These are phyloP conservation scores for Magallana angulata DNA, from an alignment of 1,140 invertebrate genomes.

Conservation along the genomic window DNA sequence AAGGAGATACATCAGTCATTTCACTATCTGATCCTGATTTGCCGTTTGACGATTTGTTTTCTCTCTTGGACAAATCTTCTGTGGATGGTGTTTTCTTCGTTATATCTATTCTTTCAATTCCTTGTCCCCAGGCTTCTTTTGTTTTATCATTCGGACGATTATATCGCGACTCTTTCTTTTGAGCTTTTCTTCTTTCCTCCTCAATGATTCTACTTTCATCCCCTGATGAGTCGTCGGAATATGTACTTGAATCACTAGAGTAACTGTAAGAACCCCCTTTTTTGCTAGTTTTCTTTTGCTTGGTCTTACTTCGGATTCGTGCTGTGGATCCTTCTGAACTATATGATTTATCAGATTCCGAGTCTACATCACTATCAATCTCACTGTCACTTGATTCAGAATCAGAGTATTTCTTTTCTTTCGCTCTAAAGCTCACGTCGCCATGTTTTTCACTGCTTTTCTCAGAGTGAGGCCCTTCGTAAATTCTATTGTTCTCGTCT, in stretches of 20 bases:
- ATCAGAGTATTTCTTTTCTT: conserved; percentile 51
- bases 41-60: conserved; percentile 45
- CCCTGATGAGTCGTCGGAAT: conserved; percentile 61
- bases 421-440: conserved; percentile 28
- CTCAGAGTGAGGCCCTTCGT: conserved; percentile 44
- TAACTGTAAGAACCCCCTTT: conserved; percentile 39
- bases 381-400: conserved; percentile 56
- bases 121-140: conserved; percentile 41
- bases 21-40: conserved; percentile 73
- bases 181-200: conserved; percentile 47
- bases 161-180: conserved; percentile 34
- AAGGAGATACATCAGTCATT: conserved; percentile 77
- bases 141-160: conserved; percentile 43
- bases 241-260: conserved; percentile 64
- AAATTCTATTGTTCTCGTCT: conserved; percentile 45
- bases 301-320: conserved; percentile 12
- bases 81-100: conserved; percentile 21
- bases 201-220: conserved; percentile 49
- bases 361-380: conserved; percentile 37
- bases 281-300: background rate
- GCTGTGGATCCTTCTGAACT: conserved; percentile 20
- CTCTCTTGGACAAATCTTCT: conserved; percentile 37
- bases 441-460: conserved; percentile 52
- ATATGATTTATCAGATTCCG: conserved; percentile 45
- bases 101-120: conserved; percentile 11